Evolutionary conservation across 92 coral and sea anemone species (phyloP).

Genomic region (Parazoanthus atlanticus): DNA sequence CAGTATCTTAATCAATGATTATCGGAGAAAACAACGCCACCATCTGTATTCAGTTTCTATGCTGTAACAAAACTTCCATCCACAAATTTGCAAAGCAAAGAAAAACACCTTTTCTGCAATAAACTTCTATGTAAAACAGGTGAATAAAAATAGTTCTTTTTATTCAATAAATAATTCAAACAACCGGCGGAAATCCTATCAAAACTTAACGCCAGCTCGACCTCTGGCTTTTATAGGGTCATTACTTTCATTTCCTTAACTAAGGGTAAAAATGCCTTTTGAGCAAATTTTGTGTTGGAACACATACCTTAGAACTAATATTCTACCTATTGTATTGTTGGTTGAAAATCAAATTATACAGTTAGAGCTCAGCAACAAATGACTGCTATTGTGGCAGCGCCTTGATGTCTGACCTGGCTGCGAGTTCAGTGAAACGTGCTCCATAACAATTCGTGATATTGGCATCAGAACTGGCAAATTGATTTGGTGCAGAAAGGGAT

Average conservation of each 20-base stretch:
- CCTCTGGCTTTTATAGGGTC: background rate
- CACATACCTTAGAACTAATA: no score
- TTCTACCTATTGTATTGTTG: background rate
- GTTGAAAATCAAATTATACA: background rate
- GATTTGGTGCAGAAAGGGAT: slow-evolving; percentile 19
- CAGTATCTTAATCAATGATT: no score
- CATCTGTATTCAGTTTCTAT: slow-evolving; percentile 17
- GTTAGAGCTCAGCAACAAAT: background rate
- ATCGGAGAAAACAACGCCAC: background rate
- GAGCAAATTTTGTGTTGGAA: background rate
- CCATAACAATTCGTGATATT: background rate
- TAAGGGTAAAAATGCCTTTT: background rate
- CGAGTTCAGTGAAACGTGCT: background rate
- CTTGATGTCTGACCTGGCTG: background rate
- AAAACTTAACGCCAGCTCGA: background rate
- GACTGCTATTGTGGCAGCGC: background rate
- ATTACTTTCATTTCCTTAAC: background rate
- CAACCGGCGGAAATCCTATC: slow-evolving; percentile 23
- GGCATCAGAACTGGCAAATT: slow-evolving; percentile 4
- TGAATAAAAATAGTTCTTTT: background rate
- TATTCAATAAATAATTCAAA: background rate
- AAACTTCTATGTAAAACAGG: background rate
- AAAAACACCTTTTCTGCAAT: slow-evolving; percentile 34
- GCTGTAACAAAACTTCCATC: background rate
- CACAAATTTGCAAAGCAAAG: slow-evolving; percentile 1